phyloP scores from a whole-genome alignment of 2,797 vertebrate genomes.

The Limosa lapponica region DNA sequence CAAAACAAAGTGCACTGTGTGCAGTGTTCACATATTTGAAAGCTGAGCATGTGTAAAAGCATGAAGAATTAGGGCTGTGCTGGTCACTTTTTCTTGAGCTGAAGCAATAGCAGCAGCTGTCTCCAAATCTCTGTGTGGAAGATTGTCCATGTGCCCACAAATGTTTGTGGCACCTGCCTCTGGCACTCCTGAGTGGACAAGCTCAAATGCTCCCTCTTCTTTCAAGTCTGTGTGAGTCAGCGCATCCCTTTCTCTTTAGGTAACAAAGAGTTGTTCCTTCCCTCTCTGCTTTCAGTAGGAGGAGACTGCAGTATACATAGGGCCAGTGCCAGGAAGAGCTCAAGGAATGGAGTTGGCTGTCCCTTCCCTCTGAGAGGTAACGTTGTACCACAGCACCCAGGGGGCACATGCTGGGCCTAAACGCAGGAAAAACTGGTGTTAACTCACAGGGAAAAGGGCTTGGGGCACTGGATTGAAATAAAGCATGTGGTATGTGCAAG shows the following conservation, averaged over 20 bases:
- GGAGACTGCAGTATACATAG: background rate
- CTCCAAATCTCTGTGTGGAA: background rate
- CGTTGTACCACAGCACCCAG: accelerated
- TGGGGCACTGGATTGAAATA: background rate
- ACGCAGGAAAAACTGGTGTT: background rate
- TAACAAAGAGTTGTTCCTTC: background rate
- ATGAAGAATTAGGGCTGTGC: background rate
- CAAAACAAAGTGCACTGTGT: background rate
- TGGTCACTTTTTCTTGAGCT: background rate
- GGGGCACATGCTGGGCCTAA: background rate
- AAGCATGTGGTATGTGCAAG: background rate
- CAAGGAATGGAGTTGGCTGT: background rate
- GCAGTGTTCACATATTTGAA: background rate
- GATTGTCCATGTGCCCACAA: background rate
- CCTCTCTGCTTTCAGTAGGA: background rate
- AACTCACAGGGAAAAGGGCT: background rate
- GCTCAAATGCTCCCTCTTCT: background rate
- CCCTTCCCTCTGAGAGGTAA: background rate
- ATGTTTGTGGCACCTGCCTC: background rate
- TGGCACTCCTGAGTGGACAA: background rate
- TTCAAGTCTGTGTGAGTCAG: background rate
- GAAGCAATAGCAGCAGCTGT: background rate
- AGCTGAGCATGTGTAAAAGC: background rate
- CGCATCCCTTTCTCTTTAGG: background rate
- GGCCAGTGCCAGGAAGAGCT: background rate